Conservation (phyloP, 2,888 invertebrate genomes). For the Cistogaster globosa region DNA sequence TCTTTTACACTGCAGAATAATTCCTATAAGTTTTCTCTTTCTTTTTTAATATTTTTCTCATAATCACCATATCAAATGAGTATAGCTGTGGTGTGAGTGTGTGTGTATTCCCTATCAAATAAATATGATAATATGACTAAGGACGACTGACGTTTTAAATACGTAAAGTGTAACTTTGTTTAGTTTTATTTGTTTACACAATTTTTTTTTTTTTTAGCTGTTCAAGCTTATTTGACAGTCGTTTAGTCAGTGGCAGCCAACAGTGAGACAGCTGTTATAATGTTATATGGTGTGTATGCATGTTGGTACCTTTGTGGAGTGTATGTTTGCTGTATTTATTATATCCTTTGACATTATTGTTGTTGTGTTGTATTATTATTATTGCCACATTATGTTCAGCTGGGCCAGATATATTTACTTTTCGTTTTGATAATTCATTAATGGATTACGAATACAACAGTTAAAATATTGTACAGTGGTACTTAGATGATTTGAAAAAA, state of each 20-base stretch:
- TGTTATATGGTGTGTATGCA: conserved; percentile 3
- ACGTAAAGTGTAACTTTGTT: conserved; percentile 22
- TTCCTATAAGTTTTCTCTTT: conserved; percentile 9
- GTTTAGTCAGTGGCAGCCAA: conserved; percentile 66
- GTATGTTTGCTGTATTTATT: conserved; percentile 58
- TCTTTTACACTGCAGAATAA: conserved; percentile 5
- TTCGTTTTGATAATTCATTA: conserved; percentile 75
- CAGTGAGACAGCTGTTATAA: conserved; percentile 65
- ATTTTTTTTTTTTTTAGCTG: conserved; percentile 30
- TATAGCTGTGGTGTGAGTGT: conserved; percentile 6
- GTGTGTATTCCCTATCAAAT: conserved; percentile 58
- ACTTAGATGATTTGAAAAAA: neutral
- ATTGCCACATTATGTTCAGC: conserved; percentile 72
- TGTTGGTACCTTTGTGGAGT: conserved; percentile 9
- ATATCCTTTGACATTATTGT: conserved; percentile 60
- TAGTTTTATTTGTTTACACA: conserved; percentile 2
- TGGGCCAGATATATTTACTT: conserved; percentile 74
- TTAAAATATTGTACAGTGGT: conserved; percentile 60
- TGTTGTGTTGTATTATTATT: conserved; percentile 68
- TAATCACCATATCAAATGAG: conserved; percentile 24
- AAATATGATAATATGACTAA: conserved; percentile 71
- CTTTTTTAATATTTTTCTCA: neutral
- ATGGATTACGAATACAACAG: conserved; percentile 73
- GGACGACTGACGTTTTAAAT: conserved; percentile 65
- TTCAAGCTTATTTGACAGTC: conserved; percentile 66